These are phyloP conservation scores for Eupleurogrammus muticus DNA, from an alignment of 2,797 vertebrate genomes.

Conservation along the genomic window DNA sequence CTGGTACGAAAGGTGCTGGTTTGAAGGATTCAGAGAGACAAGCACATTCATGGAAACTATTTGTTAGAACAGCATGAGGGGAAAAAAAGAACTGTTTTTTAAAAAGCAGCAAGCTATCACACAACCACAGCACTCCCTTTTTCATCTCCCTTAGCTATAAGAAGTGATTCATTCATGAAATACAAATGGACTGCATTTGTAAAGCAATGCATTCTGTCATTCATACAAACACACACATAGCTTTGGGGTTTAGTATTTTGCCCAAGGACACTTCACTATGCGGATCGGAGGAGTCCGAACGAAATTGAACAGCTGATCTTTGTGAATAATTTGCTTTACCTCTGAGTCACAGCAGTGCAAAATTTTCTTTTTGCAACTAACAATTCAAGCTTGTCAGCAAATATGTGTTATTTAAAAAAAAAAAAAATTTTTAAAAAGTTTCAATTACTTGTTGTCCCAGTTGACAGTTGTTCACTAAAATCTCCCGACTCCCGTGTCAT, in stretches of 20 bases:
- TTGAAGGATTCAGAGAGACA: constrained; percentile 43
- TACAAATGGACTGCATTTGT: neutral
- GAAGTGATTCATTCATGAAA: neutral
- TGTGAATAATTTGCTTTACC: no score
- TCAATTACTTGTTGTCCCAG: neutral
- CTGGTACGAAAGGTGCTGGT: constrained; percentile 71
- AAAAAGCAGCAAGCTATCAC: neutral
- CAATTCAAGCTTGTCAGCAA: neutral
- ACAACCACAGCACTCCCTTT: neutral
- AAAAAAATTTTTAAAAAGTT: neutral
- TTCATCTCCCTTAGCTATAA: no score
- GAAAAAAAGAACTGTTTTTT: constrained; percentile 8
- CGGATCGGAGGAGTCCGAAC: no score
- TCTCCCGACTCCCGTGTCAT: constrained; percentile 8
- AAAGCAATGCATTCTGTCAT: no score
- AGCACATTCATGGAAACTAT: constrained; percentile 3
- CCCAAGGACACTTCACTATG: neutral
- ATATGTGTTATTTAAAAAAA: neutral
- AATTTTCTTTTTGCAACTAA: neutral
- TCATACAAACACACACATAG: neutral
- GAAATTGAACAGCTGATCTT: no score
- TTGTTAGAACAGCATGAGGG: constrained; percentile 10
- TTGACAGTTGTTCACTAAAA: constrained; percentile 1
- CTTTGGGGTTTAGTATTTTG: no score
- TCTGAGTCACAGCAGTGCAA: no score